Base-by-base conservation (phyloP, 1,140 invertebrate species). In the Lysiphlebus fabarum region DNA sequence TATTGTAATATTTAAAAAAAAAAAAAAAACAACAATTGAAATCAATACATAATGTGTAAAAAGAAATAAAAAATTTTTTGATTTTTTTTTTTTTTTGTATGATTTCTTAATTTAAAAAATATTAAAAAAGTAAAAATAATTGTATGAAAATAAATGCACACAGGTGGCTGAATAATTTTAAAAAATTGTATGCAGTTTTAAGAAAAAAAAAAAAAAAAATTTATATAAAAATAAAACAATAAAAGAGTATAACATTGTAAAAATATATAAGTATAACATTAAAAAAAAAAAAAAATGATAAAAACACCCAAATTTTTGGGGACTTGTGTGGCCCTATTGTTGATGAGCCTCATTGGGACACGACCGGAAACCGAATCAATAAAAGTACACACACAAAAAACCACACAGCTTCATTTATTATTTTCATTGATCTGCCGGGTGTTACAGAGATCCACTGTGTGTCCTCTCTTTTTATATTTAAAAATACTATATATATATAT, bases 1-100 rank as follows among this genome's bases (percentile, higher is more conserved):
- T 56, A 36, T 56, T 44, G 48, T 44, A 44, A 56, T 56, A 56
- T 56, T 36, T 36, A 56, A 44, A 56, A 36, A n/a, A 43, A 56
- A 56, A 47, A 44, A 14, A 56, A 40, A 7, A 38, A 10, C 5
- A 10, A 53, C 40, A 7, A 51, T 34, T 42, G 37, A 38, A 43
- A 11, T 42, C 12, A 41, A 17, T 17, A 17, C 17, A 17, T 17
- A 17, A 3, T 17, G 17, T 17, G 17, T 17, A 17, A 1, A 17
- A 17, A 17, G 3, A 17, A 17, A 1, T 17, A 1, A 17, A 17
- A 17, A 17, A 17, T 1, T 3, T 17, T 1, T 17, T 1, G 17
- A 17, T 17, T 17, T 17, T 17, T 17, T 17, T 17, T 17, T 17
- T 3, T 1, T 17, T 17, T n/a, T n/a, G n/a, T 17, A 3, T 17